Percentiles rank a stretch among this genome's conserved stretches.
phyloP scores from a whole-genome alignment of 37 sponge, comb jelly and placozoan genomes.

The Spongilla lacustris region DNA sequence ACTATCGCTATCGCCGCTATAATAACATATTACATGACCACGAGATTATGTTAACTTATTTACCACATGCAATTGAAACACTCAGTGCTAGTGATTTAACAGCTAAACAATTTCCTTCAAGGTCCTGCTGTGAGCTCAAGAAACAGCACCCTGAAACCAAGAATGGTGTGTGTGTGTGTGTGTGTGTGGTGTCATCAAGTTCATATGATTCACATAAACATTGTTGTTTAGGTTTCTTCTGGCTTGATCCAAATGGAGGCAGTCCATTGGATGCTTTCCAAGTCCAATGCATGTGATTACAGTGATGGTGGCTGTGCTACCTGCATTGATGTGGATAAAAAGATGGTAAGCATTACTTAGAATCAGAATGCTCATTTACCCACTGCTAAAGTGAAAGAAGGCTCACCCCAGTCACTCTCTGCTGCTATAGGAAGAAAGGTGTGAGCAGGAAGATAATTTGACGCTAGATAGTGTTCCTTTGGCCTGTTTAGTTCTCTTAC shows the following conservation, averaged over 20 bases:
- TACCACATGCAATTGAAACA: no score
- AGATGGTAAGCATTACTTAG: conserved; percentile 19
- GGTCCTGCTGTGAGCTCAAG: conserved; percentile 69
- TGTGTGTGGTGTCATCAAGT: not conserved
- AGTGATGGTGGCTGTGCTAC: conserved; percentile 58
- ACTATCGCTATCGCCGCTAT: no score
- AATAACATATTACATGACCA: no score
- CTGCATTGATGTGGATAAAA: conserved; percentile 52
- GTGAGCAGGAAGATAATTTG: not conserved
- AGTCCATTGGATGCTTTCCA: conserved; percentile 52
- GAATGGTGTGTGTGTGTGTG: conserved; percentile 40
- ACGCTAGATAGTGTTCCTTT: not conserved
- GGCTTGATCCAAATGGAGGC: conserved; percentile 87
- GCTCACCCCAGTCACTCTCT: conserved; percentile 28
- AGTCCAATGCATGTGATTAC: conserved; percentile 65
- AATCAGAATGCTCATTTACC: not conserved
- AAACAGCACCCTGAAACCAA: conserved; percentile 54
- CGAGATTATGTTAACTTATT: no score
- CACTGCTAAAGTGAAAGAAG: conserved; percentile 5
- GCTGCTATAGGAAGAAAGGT: conserved; percentile 30
- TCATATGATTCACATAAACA: no score
- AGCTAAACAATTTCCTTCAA: conserved; percentile 44
- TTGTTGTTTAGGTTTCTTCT: conserved; percentile 58
- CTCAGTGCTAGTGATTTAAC: no score
- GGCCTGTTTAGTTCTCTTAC: conserved; percentile 43